Conservation (phyloP, 2,888 invertebrate species). For the Trissonchulus latispiculum region DNA sequence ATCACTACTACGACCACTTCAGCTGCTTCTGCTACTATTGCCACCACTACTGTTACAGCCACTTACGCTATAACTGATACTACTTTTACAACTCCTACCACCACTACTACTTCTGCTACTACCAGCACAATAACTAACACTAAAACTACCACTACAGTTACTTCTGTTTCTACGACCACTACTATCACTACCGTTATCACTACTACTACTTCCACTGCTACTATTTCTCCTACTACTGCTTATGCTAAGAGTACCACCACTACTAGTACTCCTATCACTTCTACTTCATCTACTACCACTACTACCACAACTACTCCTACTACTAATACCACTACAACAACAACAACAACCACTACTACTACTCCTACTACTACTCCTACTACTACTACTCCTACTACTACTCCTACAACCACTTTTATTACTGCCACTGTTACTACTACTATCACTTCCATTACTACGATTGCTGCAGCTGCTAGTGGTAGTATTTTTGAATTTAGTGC, state of each 20-base stretch:
- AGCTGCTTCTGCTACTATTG: background rate
- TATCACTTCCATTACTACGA: background rate
- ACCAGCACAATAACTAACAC: background rate
- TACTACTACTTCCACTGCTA: background rate
- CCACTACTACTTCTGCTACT: background rate
- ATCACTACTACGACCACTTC: background rate
- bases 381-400: background rate
- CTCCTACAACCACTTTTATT: background rate
- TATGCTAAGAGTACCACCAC: background rate
- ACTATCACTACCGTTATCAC: background rate
- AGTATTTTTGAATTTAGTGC: background rate
- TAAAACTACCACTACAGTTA: background rate
- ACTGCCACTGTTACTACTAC: background rate
- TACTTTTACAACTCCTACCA: background rate
- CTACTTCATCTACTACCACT: background rate
- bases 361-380: background rate
- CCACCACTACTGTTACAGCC: background rate
- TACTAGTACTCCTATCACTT: background rate
- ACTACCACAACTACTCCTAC: background rate
- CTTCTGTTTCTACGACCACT: background rate
- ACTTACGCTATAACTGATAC: background rate
- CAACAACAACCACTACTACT: constrained; percentile 2
- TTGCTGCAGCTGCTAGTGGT: background rate
- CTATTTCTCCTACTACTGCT: background rate
- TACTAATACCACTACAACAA: background rate